These are phyloP conservation scores for Caenorhabditis panamensis DNA, from an alignment of 2,888 invertebrate genomes.

Conservation along the genomic window DNA sequence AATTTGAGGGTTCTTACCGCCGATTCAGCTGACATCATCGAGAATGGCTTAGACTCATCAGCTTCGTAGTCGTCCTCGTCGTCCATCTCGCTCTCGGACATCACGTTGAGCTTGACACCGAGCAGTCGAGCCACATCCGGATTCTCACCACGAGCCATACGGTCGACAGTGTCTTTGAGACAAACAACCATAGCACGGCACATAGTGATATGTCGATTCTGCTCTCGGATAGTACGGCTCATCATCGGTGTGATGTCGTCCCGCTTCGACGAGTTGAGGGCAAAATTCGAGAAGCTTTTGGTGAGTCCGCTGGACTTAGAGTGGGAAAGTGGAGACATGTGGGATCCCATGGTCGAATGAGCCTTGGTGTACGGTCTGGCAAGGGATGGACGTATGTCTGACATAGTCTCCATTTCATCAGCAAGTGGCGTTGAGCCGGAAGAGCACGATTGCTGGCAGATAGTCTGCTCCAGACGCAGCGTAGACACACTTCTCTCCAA, in stretches of 20 bases:
- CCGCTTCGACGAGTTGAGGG: constrained; percentile 56
- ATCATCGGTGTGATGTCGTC: constrained; percentile 65
- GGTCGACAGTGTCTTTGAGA: constrained; percentile 58
- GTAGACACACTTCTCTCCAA: constrained; percentile 63
- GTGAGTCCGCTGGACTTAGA: constrained; percentile 63
- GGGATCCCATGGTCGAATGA: constrained; percentile 54
- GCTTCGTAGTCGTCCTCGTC: constrained; percentile 57
- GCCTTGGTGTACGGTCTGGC: constrained; percentile 66
- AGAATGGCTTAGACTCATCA: constrained; percentile 63
- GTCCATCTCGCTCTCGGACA: constrained; percentile 67
- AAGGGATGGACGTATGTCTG: constrained; percentile 51
- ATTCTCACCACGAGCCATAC: constrained; percentile 54
- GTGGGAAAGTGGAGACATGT: constrained; percentile 49
- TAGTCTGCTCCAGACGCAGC: constrained; percentile 63
- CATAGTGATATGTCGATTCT: constrained; percentile 56
- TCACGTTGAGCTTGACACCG: constrained; percentile 59
- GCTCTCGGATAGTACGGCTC: constrained; percentile 63
- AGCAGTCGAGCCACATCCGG: constrained; percentile 56
- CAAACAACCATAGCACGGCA: constrained; percentile 60
- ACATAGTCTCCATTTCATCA: constrained; percentile 67
- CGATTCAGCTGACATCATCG: constrained; percentile 64
- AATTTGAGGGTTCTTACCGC: constrained; percentile 31
- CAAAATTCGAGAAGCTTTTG: constrained; percentile 68
- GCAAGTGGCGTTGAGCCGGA: constrained; percentile 72
- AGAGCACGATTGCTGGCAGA: constrained; percentile 71